phyloP scores from a whole-genome alignment of 1,140 invertebrate genomes.

The Drosophila equinoxialis region DNA sequence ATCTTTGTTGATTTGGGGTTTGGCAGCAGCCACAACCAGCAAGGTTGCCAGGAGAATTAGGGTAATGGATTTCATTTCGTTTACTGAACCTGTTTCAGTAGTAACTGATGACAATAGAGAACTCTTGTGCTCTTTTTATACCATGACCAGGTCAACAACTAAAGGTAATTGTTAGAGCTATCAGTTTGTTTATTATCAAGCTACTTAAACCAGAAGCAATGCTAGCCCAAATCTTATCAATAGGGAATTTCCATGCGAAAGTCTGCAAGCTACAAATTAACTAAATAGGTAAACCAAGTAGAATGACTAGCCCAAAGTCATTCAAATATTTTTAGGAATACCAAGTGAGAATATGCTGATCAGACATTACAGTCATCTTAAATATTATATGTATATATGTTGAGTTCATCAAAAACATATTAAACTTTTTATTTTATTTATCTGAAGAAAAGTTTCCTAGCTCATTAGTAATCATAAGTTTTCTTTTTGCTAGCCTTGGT shows the following conservation, averaged over 20 bases:
- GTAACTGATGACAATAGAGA: background rate
- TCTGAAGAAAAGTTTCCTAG: no score
- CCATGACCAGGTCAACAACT: background rate
- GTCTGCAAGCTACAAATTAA: background rate
- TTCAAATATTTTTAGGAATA: background rate
- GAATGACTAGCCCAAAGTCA: background rate
- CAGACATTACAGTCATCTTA: no score
- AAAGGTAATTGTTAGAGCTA: background rate
- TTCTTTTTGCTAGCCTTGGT: no score
- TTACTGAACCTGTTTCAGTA: background rate
- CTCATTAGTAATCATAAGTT: no score
- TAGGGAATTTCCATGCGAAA: background rate
- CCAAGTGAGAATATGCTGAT: no score
- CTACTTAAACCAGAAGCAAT: background rate
- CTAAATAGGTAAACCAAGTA: background rate
- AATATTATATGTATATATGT: no score
- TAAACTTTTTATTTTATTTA: no score
- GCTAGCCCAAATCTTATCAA: background rate
- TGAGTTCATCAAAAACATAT: no score
- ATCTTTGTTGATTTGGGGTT: constrained; percentile 4
- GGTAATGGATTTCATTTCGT: constrained; percentile 2
- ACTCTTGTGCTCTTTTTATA: background rate
- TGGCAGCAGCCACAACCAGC: constrained; percentile 4
- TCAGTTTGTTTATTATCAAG: background rate
- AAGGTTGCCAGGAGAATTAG: background rate